Conservation (phyloP, 2,113 vertebrate species). For the rabbit (Oryctolagus cuniculus) region DNA sequence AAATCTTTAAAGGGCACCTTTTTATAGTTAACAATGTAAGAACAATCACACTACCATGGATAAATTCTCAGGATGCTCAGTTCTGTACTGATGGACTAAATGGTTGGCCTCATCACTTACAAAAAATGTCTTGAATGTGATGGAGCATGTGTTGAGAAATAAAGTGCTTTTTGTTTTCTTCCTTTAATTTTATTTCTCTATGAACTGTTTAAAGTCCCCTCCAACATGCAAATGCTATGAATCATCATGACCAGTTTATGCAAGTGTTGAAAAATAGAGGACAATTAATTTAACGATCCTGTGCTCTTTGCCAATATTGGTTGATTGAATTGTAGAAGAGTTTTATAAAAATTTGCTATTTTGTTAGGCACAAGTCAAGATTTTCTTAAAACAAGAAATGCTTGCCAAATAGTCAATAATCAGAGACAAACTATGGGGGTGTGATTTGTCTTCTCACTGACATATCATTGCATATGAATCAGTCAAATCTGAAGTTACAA, state of each 20-base stretch:
- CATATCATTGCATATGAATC: background rate
- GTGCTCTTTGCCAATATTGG: background rate
- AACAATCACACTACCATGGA: no score
- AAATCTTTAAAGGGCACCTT: no score
- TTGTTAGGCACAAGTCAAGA: background rate
- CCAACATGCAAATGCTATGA: background rate
- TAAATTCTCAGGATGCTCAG: no score
- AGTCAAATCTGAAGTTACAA: conserved; percentile 6
- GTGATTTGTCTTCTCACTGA: conserved; percentile 31
- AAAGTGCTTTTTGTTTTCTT: no score
- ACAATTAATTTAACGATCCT: background rate
- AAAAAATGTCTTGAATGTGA: no score
- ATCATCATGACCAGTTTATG: background rate
- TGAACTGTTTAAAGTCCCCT: background rate
- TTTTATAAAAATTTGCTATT: conserved; percentile 5
- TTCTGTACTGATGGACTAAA: no score
- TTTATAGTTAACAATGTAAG: no score
- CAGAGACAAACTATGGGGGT: background rate
- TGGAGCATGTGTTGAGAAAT: no score
- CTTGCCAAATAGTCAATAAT: background rate
- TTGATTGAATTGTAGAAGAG: background rate
- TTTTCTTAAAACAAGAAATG: conserved; percentile 13
- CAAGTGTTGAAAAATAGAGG: background rate
- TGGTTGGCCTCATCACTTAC: no score
- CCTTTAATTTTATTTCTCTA: no score